Percentiles rank a stretch among this genome's conserved stretches.
Evolutionary conservation across 2,113 vertebrate genomes (phyloP).

Genomic region (Oryctolagus cuniculus): mOryCun1.1 NC_091439.1:35915501-35916000

Average conservation of each 20-base stretch:
- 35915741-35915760: too few relatives aligned
- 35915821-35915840: not conserved
- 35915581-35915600: not conserved
- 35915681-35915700: not conserved
- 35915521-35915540: not conserved
- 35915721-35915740: fast-evolving
- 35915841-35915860: not conserved
- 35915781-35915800: too few relatives aligned
- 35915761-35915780: not conserved
- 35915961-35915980: too few relatives aligned
- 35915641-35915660: not conserved
- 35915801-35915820: too few relatives aligned
- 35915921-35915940: fast-evolving
- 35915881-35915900: not conserved
- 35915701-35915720: not conserved
- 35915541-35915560: not conserved
- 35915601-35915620: not conserved
- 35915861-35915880: too few relatives aligned
- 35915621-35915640: not conserved
- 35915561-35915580: not conserved
- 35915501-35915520: not conserved
- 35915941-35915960: fast-evolving
- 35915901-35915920: not conserved
- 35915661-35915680: not conserved
- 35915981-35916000: not conserved